Base-by-base conservation (phyloP, 1,140 invertebrate species). In the Megathymus violae region DNA sequence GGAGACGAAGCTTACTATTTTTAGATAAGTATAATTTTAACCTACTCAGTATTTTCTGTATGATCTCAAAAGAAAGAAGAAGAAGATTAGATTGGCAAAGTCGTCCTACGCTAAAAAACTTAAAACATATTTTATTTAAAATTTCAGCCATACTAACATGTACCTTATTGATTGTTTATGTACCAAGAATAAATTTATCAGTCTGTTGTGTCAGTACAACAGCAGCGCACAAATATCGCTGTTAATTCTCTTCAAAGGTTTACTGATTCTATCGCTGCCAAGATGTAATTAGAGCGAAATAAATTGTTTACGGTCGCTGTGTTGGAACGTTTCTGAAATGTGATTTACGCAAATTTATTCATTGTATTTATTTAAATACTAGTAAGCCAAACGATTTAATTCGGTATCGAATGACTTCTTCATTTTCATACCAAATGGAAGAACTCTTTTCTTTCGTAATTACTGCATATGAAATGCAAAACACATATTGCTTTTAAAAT, bases 231-330 rank as follows among this genome's bases (percentile, higher is more conserved):
- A n/a, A 43, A 38, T 59, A 59, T 59, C 27, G 22, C 27, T 46
- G 54, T 36, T 59, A 59, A 59, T 59, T 59, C 27, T 47, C 54
- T 14, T 15, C 5, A 19, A 59, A 59, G 41, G 46, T 47, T 27
- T 34, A 11, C 9, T 2, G 43, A 46, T 46, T 46, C 54, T 59
- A 59, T 59, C 54, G 41, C 27, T 59, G 54, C 54, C 54, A 47
- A 46, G 27, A 47, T 27, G 43, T 22, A 46, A 59, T 59, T 59
- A 59, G 54, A 59, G 41, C 54, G 43, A 59, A 59, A 15, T 38
- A 19, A 59, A 59, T 59, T 59, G 54, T 59, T 59, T 11, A 47
- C 27, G 27, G 16, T 31, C 54, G 34, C 43, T 59, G 54, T 47
- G 27, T 7, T 38, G 43, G 27, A 59, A 59, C 43, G 27, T 36